phyloP scores from a whole-genome alignment of 2,888 invertebrate species.

The Andricus curvator region DNA sequence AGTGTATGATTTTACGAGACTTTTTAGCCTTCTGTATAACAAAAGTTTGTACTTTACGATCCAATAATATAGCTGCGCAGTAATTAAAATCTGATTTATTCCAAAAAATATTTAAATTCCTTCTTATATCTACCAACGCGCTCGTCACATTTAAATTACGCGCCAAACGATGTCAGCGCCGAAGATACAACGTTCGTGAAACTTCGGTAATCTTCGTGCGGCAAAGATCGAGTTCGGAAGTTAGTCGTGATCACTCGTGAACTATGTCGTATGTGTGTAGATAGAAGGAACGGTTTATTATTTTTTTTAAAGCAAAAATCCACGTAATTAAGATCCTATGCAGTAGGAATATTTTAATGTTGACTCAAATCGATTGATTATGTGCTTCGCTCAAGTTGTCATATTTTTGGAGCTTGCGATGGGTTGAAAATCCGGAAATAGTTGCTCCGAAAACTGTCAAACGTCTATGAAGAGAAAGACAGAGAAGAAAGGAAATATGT shows the following conservation, averaged over 20 bases:
- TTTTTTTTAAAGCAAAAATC: conserved; percentile 31
- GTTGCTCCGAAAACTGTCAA: conserved; percentile 19
- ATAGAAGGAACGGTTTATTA: conserved; percentile 15
- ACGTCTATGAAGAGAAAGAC: conserved; percentile 29
- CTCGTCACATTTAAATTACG: conserved; percentile 10
- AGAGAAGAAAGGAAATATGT: conserved; percentile 51
- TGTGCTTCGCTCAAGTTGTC: conserved; percentile 23
- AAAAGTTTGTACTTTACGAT: no score
- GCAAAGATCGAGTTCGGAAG: not conserved
- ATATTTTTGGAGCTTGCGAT: not conserved
- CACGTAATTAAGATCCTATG: conserved; percentile 11
- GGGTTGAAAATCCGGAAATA: conserved; percentile 23
- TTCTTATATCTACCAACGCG: not conserved
- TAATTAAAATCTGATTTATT: no score
- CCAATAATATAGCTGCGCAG: no score
- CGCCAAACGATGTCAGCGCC: not conserved
- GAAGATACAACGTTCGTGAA: conserved; percentile 46
- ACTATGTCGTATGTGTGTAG: conserved; percentile 7
- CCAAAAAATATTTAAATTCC: not conserved
- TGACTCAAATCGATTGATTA: not conserved
- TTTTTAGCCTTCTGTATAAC: no score
- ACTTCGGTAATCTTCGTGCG: conserved; percentile 57
- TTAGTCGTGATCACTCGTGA: not conserved
- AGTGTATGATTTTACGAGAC: no score
- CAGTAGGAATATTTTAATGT: not conserved